These are phyloP conservation scores for Erythrocebus patas DNA, from an alignment of 2,113 vertebrate genomes.

Conservation along the genomic window DNA sequence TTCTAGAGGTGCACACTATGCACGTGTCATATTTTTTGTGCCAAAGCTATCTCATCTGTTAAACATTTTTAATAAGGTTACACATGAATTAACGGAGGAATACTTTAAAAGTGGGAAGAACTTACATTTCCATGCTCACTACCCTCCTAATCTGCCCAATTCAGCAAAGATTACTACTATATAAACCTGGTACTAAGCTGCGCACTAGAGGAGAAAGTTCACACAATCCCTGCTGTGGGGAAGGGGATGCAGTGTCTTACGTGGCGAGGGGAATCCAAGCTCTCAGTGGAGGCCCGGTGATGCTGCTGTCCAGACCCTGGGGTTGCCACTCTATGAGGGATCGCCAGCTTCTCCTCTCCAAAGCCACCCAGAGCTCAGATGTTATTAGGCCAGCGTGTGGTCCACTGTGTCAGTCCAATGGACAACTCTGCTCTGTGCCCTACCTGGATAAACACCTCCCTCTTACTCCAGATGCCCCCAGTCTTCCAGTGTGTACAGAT, in stretches of 20 bases:
- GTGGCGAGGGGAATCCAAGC: neutral
- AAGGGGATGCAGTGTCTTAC: fast-evolving
- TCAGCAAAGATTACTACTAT: neutral
- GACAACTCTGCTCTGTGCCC: neutral
- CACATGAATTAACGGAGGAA: neutral
- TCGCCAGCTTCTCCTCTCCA: neutral
- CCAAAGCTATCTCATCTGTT: neutral
- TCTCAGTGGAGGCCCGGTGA: neutral
- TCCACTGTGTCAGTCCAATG: no score
- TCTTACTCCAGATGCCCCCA: neutral
- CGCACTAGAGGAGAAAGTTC: no score
- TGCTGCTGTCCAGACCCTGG: neutral
- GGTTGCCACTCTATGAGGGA: neutral
- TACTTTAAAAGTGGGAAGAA: neutral
- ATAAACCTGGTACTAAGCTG: neutral
- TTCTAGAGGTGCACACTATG: neutral
- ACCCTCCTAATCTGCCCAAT: neutral
- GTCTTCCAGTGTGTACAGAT: neutral
- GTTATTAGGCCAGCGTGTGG: neutral
- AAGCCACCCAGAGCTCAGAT: neutral
- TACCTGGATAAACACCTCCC: neutral
- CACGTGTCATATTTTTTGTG: neutral
- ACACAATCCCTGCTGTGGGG: neutral
- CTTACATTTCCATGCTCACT: neutral
- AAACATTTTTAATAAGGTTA: neutral